Evolutionary conservation across 2,113 vertebrate genomes (phyloP).

Genomic region (Gymnarchus niloticus): DNA sequence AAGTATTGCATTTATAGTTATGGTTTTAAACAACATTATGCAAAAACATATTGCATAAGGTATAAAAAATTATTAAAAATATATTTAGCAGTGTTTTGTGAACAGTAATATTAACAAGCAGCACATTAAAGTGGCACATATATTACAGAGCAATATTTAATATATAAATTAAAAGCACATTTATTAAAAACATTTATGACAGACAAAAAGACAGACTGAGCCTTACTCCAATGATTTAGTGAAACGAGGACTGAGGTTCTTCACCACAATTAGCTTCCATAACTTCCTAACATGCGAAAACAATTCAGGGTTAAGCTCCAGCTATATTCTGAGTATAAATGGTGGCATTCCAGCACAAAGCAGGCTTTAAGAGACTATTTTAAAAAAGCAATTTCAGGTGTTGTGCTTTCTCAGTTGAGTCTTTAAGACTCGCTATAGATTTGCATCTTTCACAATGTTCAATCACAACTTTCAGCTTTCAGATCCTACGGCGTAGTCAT

Average conservation of each 20-base stretch:
- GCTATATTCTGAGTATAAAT: not conserved
- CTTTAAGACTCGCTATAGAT: not conserved
- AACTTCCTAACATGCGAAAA: not conserved
- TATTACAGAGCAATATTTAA: too few relatives aligned
- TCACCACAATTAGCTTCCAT: not conserved
- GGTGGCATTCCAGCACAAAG: not conserved
- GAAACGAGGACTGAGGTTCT: not conserved
- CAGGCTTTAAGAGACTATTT: too few relatives aligned
- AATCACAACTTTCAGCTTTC: slow-evolving; percentile 36
- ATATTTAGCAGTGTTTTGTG: too few relatives aligned
- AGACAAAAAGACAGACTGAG: too few relatives aligned
- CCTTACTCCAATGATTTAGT: not conserved
- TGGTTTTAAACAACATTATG: too few relatives aligned
- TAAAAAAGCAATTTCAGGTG: not conserved
- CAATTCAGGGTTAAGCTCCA: not conserved
- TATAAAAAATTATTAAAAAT: too few relatives aligned
- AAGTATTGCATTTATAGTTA: too few relatives aligned
- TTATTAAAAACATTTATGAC: too few relatives aligned
- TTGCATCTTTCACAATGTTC: not conserved
- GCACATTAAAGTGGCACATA: too few relatives aligned
- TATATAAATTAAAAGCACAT: too few relatives aligned
- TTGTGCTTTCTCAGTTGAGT: not conserved
- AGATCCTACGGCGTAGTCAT: slow-evolving; percentile 70
- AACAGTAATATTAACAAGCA: too few relatives aligned
- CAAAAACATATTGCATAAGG: too few relatives aligned